Base-by-base conservation (phyloP, 1,140 invertebrate species). In the Drosophila bifasciata region DNA sequence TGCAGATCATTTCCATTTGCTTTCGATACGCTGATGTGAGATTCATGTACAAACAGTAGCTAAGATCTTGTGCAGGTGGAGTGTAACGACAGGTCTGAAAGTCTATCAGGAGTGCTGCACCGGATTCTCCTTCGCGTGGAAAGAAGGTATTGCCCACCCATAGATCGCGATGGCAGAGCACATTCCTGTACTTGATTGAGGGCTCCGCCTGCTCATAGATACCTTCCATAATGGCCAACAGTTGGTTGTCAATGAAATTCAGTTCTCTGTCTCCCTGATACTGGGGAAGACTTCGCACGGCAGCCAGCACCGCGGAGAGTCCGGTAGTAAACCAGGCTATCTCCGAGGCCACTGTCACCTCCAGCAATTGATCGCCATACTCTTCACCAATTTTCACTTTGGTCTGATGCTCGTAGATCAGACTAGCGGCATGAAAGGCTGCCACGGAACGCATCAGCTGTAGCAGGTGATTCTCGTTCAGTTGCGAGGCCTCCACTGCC, bases 141-240 rank as follows among this genome's bases (percentile, higher is more conserved):
- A 93, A 94, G 63, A 95, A 90, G 0, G 95, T 72, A 72, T 95
- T 95, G 53, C 93, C 94, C 23, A 92, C 92, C 94, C 94, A 95
- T 1, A 94, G 88, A 90, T 95, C 93, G 0, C 93, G 93, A 86
- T 95, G 95, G 48, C 92, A 93, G 5, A 95, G 75, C 0, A 95
- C 94, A 62, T 94, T 94, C 6, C 53, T 61, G 36, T 83, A 90
- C 7, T 73, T 75, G 17, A 80, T 88, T 0, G 68, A 91, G 2
- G 70, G 48, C 1, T 55, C 78, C 6, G 73, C 53, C 5, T 92
- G 93, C 2, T 75, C 72, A 39, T 88, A 81, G 5, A 91, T 57
- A 2, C 40, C 36, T 28, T 64, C 51, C 45, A 84, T 21, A 5
- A 80, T 73, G 2, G 2, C 5, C 0, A 39, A 9, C 4, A 90